Conservation (phyloP, 2,797 vertebrate genomes). For the Kryptopterus vitreolus region DNA sequence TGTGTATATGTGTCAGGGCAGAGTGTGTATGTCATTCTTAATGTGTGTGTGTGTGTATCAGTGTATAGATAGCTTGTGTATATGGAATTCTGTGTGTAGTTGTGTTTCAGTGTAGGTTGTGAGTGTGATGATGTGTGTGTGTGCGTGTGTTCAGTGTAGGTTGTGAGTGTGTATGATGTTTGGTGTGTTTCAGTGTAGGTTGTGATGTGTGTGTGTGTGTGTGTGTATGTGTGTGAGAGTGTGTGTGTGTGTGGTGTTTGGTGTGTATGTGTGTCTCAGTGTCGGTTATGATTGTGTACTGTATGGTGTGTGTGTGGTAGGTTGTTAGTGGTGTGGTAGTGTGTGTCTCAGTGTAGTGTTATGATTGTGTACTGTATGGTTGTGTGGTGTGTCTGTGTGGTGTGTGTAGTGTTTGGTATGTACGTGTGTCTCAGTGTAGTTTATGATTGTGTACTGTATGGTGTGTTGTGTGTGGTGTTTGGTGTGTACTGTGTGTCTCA, state of each 20-base stretch:
- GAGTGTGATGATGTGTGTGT: not conserved
- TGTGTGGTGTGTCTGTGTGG: not conserved
- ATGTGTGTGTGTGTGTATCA: not conserved
- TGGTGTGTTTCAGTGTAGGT: not conserved
- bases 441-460: not conserved
- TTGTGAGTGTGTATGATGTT: not conserved
- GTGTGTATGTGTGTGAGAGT: not conserved
- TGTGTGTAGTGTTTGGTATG: not conserved
- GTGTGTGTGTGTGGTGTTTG: not conserved
- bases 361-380: not conserved
- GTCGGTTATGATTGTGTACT: not conserved
- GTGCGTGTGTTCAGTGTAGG: not conserved
- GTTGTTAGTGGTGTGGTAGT: no score
- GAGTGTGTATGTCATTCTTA: not conserved
- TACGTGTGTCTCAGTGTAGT: no score
- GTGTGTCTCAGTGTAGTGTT: not conserved
- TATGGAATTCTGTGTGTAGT: no score
- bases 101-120: no score
- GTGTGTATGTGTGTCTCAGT: not conserved
- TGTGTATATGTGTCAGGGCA: not conserved
- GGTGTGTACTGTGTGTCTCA: not conserved
- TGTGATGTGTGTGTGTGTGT: not conserved
- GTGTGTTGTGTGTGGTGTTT: not conserved
- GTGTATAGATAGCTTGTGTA: not conserved
- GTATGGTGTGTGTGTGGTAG: not conserved